phyloP scores from a whole-genome alignment of 2,797 vertebrate genomes.

The Karalla daura region DNA sequence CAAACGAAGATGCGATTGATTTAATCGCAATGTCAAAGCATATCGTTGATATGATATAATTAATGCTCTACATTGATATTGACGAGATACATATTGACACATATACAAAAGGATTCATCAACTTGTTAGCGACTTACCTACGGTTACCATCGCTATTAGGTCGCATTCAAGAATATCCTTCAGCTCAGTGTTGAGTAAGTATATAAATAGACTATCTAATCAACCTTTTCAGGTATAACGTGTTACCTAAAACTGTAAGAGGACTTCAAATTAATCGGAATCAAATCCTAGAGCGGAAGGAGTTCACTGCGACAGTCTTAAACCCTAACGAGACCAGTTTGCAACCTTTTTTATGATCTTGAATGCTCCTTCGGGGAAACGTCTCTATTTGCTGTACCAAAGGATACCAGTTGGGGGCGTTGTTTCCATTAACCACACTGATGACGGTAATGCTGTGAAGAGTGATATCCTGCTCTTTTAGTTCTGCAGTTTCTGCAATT shows the following conservation, averaged over 20 bases:
- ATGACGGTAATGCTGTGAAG: too few species aligned
- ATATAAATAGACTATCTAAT: background rate
- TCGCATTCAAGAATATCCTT: constrained; percentile 47
- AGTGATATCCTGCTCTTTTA: too few species aligned
- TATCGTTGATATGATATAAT: too few species aligned
- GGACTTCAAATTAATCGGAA: rapidly evolving
- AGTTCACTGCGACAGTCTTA: background rate
- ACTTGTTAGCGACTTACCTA: constrained; percentile 62
- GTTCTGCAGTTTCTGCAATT: background rate
- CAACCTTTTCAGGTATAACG: rapidly evolving
- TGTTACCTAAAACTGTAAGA: rapidly evolving
- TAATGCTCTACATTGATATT: too few species aligned
- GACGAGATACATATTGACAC: background rate
- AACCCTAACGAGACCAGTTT: background rate
- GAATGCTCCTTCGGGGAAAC: constrained; percentile 35
- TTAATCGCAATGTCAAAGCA: too few species aligned
- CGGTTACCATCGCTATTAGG: constrained; percentile 66
- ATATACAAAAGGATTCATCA: background rate
- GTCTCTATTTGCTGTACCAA: background rate
- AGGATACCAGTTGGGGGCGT: constrained; percentile 39
- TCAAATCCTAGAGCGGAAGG: rapidly evolving
- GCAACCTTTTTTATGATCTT: constrained; percentile 18
- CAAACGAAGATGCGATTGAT: background rate
- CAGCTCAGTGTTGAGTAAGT: background rate
- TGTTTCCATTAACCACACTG: background rate